phyloP scores from a whole-genome alignment of 2,797 vertebrate species.

The Gallinago nigripennis region DNA sequence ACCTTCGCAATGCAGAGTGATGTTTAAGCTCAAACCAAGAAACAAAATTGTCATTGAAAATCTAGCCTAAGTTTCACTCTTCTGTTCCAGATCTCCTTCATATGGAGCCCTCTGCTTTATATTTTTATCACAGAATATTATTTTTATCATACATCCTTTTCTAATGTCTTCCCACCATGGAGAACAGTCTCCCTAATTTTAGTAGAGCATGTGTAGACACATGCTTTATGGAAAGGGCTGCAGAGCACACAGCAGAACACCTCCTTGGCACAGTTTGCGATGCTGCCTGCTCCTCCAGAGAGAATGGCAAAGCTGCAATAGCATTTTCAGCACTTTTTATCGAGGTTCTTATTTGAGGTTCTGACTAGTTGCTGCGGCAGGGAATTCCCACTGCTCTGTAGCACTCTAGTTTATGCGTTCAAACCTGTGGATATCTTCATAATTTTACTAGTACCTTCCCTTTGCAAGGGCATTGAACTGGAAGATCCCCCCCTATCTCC shows the following conservation, averaged over 20 bases:
- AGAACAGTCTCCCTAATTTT: not conserved
- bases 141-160: not conserved
- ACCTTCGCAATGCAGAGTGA: not conserved
- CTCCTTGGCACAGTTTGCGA: not conserved
- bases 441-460: not conserved
- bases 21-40: not conserved
- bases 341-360: not conserved
- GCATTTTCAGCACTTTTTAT: not conserved
- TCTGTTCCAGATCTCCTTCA: not conserved
- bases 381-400: not conserved
- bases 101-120: not conserved
- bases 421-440: not conserved
- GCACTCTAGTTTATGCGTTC: not conserved
- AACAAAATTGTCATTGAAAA: not conserved
- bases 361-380: not conserved
- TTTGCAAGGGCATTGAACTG: not conserved
- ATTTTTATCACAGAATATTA: not conserved
- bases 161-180: not conserved
- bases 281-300: not conserved
- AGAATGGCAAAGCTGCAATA: not conserved
- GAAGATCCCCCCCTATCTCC: not conserved
- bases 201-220: not conserved
- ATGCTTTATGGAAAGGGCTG: not conserved
- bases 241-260: not conserved
- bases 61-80: not conserved